These are phyloP conservation scores for Embidobia sp. DNA, from an alignment of 2,888 invertebrate genomes.

Conservation along the genomic window DNA sequence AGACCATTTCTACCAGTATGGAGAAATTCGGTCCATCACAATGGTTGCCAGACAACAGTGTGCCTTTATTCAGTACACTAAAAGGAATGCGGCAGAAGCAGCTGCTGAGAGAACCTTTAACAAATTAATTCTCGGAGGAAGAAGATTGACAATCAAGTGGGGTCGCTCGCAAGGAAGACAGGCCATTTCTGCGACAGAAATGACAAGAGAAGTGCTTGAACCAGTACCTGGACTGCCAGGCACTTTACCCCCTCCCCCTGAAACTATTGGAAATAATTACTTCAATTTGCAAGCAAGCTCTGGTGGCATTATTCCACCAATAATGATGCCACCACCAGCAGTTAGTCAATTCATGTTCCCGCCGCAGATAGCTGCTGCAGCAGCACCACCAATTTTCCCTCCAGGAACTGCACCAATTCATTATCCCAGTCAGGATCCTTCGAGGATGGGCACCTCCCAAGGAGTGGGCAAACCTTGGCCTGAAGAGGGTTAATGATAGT, in stretches of 20 bases:
- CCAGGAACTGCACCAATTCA: conserved; percentile 87
- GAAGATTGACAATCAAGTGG: conserved; percentile 98
- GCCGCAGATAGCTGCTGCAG: conserved; percentile 80
- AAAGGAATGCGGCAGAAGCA: conserved; percentile 93
- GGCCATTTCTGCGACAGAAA: conserved; percentile 81
- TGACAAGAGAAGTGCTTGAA: conserved; percentile 85
- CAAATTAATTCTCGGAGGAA: conserved; percentile 91
- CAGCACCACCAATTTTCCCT: conserved; percentile 81
- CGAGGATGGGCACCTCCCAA: conserved; percentile 89
- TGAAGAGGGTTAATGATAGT: conserved; percentile 73
- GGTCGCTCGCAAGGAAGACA: conserved; percentile 95
- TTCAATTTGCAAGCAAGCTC: conserved; percentile 84
- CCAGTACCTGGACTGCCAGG: conserved; percentile 91
- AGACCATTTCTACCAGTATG: conserved; percentile 99
- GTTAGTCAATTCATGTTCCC: conserved; percentile 81
- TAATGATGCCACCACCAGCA: conserved; percentile 82
- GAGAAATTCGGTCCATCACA: conserved; percentile 97
- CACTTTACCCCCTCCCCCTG: conserved; percentile 85
- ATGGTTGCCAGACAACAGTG: conserved; percentile 96
- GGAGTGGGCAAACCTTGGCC: conserved; percentile 81
- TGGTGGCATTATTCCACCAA: conserved; percentile 77
- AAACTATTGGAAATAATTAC: conserved; percentile 85
- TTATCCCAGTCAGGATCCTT: conserved; percentile 99
- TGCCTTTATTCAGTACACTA: conserved; percentile 98
- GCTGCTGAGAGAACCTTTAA: conserved; percentile 98